Evolutionary conservation across 2,797 vertebrate species (phyloP).

Genomic region (Phalloptychus januarius): DNA sequence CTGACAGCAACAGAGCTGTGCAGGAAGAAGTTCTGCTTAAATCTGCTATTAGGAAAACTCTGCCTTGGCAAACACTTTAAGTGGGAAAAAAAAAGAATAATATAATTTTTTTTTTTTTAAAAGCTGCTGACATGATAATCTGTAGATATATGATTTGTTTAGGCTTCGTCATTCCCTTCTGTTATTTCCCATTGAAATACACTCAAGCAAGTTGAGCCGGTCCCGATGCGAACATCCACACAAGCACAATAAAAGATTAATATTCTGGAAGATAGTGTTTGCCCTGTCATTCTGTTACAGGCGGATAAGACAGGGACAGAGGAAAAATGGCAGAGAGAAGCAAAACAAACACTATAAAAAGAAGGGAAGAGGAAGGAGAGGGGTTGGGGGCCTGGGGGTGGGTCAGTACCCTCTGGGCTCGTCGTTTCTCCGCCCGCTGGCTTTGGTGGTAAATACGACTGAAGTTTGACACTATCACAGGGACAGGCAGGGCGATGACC

Average conservation of each 20-base stretch:
- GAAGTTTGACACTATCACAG: conserved; percentile 97
- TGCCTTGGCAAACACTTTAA: conserved; percentile 68
- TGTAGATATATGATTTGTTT: conserved; percentile 73
- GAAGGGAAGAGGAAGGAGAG: conserved; percentile 3
- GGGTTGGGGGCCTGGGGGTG: conserved; percentile 6
- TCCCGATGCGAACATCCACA: conserved; percentile 53
- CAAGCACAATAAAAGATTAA: conserved; percentile 69
- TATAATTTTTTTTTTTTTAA: conserved; percentile 63
- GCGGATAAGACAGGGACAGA: conserved; percentile 69
- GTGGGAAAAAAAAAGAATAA: conserved; percentile 26
- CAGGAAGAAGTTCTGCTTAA: conserved; percentile 52
- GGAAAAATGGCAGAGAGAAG: conserved; percentile 50
- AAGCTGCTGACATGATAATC: conserved; percentile 73
- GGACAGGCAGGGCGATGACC: conserved; percentile 94
- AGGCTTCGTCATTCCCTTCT: conserved; percentile 60
- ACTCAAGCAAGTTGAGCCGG: conserved; percentile 57
- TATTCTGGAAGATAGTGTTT: conserved; percentile 70
- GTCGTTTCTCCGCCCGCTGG: conserved; percentile 93
- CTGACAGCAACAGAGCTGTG: conserved; percentile 65
- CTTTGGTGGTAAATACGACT: conserved; percentile 98
- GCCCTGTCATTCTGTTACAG: conserved; percentile 67
- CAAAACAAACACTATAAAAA: conserved; percentile 47
- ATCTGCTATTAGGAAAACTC: conserved; percentile 60
- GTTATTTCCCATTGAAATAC: conserved; percentile 56
- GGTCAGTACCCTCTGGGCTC: conserved; percentile 89